Conservation (phyloP, 1,140 invertebrate species). For the Scylla paramamosain region DNA sequence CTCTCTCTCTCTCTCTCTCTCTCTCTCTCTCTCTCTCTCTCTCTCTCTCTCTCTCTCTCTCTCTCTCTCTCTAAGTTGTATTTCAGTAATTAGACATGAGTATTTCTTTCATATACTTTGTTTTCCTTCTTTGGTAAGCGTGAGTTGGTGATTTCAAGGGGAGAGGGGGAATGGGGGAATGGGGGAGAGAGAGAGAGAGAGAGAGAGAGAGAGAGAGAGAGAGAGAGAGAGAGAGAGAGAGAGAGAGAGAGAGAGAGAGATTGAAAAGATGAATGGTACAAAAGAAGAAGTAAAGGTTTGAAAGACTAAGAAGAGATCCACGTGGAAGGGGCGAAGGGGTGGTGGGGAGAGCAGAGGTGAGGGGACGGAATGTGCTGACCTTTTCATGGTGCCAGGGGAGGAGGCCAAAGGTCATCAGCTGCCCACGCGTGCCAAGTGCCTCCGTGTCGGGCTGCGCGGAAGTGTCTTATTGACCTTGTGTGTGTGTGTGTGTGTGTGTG, state of each 20-base stretch:
- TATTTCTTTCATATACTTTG: neutral
- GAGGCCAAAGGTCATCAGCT: neutral
- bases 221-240: neutral
- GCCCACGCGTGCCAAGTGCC: neutral
- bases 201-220: neutral
- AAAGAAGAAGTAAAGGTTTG: neutral
- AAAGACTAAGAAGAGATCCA: neutral
- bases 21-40: neutral
- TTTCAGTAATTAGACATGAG: neutral
- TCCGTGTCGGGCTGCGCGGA: neutral
- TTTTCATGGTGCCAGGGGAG: neutral
- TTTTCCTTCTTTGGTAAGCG: neutral
- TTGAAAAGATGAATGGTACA: neutral
- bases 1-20: neutral
- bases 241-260: constrained; percentile 31
- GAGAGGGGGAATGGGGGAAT: neutral
- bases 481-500: constrained; percentile 2
- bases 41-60: neutral
- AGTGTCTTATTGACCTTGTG: neutral
- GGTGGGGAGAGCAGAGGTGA: neutral
- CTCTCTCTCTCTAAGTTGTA: neutral
- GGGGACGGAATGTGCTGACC: neutral
- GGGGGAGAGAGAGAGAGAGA: neutral
- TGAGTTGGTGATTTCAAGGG: neutral
- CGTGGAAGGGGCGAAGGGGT: neutral